A percentile compares a stretch with the other conserved stretches of the same genome.
These are phyloP conservation scores for Istiophorus platypterus DNA, from an alignment of 2,113 vertebrate genomes.

Conservation along the genomic window DNA sequence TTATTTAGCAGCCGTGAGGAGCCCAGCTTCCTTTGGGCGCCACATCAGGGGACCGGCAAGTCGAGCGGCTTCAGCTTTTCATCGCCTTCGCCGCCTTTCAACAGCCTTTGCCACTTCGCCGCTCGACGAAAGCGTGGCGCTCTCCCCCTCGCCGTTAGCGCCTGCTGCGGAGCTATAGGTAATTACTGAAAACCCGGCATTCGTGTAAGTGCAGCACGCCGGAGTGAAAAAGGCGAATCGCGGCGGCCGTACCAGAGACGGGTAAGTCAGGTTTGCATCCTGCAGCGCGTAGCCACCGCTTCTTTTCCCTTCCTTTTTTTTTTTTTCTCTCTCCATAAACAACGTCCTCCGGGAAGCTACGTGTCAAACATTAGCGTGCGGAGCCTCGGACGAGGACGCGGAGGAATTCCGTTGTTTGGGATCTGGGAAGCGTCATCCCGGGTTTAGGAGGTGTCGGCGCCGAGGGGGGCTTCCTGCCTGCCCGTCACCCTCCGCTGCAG, in stretches of 20 bases:
- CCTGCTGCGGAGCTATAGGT: not conserved
- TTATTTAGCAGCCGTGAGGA: too few species aligned
- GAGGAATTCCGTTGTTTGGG: conserved; percentile 61
- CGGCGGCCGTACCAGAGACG: conserved; percentile 38
- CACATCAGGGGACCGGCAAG: too few species aligned
- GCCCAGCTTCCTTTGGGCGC: too few species aligned
- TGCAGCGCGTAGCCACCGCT: conserved; percentile 28
- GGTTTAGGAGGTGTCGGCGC: conserved; percentile 42
- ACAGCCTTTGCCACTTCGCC: too few species aligned
- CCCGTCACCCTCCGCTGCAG: conserved; percentile 1
- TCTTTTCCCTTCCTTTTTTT: too few species aligned
- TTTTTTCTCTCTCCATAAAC: too few species aligned
- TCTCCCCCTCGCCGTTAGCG: too few species aligned
- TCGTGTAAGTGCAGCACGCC: conserved; percentile 40
- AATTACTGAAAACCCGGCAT: conserved; percentile 29
- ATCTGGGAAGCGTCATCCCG: conserved; percentile 53
- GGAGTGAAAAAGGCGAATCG: conserved; percentile 37
- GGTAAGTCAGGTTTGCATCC: not conserved
- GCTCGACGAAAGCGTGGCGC: too few species aligned
- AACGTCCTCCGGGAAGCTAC: conserved; percentile 41
- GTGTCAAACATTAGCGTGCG: conserved; percentile 67
- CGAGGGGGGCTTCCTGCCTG: conserved; percentile 42
- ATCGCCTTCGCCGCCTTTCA: too few species aligned
- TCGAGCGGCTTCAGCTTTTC: too few species aligned
- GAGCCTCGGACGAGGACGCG: conserved; percentile 9